phyloP scores from a whole-genome alignment of 2,113 vertebrate species.

The Ciconia boyciana region DNA sequence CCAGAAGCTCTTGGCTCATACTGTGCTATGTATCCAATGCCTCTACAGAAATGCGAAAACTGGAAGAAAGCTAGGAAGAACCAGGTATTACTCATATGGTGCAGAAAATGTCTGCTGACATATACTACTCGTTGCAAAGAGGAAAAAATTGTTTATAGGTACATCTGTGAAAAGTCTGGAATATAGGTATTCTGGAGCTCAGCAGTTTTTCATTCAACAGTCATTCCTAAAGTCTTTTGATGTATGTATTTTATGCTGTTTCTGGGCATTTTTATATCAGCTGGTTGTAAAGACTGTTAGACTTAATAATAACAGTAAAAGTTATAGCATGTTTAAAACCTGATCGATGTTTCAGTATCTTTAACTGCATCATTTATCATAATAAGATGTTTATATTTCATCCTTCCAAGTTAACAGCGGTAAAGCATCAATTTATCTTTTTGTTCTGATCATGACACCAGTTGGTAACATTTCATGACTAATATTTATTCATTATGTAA shows the following conservation, averaged over 20 bases:
- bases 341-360: constrained; percentile 19
- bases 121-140: neutral
- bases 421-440: constrained; percentile 47
- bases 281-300: constrained; percentile 48
- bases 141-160: neutral
- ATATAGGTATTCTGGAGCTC: constrained; percentile 21
- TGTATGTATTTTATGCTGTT: constrained; percentile 29
- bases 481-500: constrained; percentile 34
- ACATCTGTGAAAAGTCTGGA: constrained; percentile 4
- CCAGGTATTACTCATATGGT: neutral
- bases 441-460: neutral
- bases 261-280: constrained; percentile 26
- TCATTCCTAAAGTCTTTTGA: constrained; percentile 25
- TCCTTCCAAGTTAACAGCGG: constrained; percentile 25
- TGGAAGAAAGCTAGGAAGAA: neutral
- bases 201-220: constrained; percentile 57
- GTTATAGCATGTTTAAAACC: constrained; percentile 26
- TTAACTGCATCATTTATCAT: constrained; percentile 45
- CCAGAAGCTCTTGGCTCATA: neutral
- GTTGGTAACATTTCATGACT: constrained; percentile 14
- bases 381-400: constrained; percentile 46
- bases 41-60: neutral
- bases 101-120: constrained; percentile 19
- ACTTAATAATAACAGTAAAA: constrained; percentile 58
- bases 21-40: neutral